A percentile compares a stretch with the other conserved stretches of the same genome.
Conservation (phyloP, 2,113 vertebrate species). For the Megaptera novaeangliae region DNA sequence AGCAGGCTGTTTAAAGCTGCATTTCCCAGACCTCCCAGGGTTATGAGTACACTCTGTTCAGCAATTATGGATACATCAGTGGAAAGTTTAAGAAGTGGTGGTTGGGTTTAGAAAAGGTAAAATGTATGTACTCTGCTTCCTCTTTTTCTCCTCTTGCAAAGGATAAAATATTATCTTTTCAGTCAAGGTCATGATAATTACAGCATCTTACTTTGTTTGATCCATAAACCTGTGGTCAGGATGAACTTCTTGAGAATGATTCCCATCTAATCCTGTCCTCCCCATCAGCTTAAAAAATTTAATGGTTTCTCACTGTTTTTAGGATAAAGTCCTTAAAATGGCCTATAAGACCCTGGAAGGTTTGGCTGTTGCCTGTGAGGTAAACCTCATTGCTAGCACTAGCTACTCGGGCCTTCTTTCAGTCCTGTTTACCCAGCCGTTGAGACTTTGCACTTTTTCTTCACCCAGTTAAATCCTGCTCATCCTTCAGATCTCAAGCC, state of each 20-base stretch:
- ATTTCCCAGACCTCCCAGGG: neutral
- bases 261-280: neutral
- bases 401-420: neutral
- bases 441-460: conserved; percentile 14
- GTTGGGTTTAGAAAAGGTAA: conserved; percentile 42
- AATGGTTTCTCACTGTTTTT: conserved; percentile 37
- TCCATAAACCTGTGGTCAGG: neutral
- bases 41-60: neutral
- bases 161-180: conserved; percentile 12
- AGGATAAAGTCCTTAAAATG: conserved; percentile 21
- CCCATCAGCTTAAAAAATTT: neutral
- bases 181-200: conserved; percentile 3
- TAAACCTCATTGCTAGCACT: neutral
- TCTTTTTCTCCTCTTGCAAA: neutral
- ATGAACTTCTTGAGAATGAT: conserved; percentile 25
- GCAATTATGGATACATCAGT: neutral
- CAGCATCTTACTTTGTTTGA: neutral
- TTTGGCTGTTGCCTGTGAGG: conserved; percentile 13
- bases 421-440: neutral
- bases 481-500: neutral
- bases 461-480: neutral
- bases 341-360: neutral
- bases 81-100: conserved; percentile 22
- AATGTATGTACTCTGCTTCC: neutral
- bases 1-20: conserved; percentile 18